Base-by-base conservation (phyloP, 2,113 vertebrate genomes). In the Brachyistius frenatus region DNA sequence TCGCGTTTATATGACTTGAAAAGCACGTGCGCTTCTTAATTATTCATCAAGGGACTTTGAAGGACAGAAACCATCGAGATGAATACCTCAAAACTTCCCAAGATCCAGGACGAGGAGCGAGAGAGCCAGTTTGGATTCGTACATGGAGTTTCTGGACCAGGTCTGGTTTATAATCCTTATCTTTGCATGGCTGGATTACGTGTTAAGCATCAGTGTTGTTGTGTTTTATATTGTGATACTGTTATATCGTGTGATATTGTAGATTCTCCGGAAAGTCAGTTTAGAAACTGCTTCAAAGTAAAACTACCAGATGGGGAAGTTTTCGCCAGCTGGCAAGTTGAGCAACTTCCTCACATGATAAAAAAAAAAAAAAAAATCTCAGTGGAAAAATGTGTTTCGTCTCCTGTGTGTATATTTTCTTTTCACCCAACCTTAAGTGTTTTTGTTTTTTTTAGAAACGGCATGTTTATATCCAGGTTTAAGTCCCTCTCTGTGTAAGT, bases 131-230 rank as follows among this genome's bases (percentile, higher is more conserved):
- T 97, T 84, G 97, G 97, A 84, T 98, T 92, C 76, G 97, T 99
- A 2, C 95, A 97, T 86, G 97, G 96, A 3, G 96, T 99, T 67
- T 99, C 97, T 8, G 97, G 97, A 83, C 97, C 97, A 90, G 97
- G 97, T 98, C 81, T 87, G 94, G 86, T 81, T 72, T 69, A n/a
- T 54, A 33, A 0, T 0, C 4, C 16, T 7, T 69, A 8, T 14
- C 13, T 66, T 64, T 41, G 9, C 33, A 32, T 64, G n/a, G 2
- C 7, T 55, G n/a, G 0, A 36, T 3, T 68, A 0, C 2, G 36
- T 44, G 41, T 44, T 44, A 7, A 44, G 41, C 41, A 44, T 44
- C 10, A 11, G 10, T 13, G 3, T 11, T 13, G 10, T 44, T 64
- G 1, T 47, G 8, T 15, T 14, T 9, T 36, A 11, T 15, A 66